Evolutionary conservation across 2,888 invertebrate species (phyloP).

Genomic region (Erebia palarica): DNA sequence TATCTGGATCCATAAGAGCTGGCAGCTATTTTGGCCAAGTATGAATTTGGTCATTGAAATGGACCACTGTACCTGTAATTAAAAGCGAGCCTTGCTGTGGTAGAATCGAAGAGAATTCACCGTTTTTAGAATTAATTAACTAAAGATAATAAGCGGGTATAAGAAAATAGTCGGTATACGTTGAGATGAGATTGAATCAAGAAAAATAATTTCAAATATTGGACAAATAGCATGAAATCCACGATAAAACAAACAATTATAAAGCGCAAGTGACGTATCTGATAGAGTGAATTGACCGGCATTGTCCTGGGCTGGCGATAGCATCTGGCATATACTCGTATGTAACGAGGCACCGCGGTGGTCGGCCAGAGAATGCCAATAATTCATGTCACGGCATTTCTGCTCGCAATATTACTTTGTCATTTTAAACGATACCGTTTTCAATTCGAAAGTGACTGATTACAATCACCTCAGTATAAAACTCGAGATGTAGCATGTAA

Average conservation of each 20-base stretch:
- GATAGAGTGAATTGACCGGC: conserved; percentile 34
- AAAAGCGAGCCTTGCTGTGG: no score
- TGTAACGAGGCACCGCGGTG: conserved; percentile 44
- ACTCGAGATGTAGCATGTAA: no score
- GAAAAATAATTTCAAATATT: neutral
- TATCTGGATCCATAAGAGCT: no score
- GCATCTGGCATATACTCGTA: conserved; percentile 44
- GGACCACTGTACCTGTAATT: no score
- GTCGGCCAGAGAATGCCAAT: conserved; percentile 38
- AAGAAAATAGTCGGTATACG: no score
- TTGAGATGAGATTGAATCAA: neutral
- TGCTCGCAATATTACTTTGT: conserved; percentile 17
- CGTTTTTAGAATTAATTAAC: no score
- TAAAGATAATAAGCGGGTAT: no score
- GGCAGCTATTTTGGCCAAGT: no score
- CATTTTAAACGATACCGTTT: neutral
- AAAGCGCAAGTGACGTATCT: conserved; percentile 30
- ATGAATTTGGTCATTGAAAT: no score
- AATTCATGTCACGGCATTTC: conserved; percentile 36
- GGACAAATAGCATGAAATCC: conserved; percentile 21
- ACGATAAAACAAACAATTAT: conserved; percentile 30
- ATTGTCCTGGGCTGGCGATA: conserved; percentile 46
- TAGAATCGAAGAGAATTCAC: no score
- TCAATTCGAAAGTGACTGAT: no score
- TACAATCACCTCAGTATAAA: no score